Evolutionary conservation across 1,140 invertebrate species (phyloP).

Genomic region (Eumeta japonica): DNA sequence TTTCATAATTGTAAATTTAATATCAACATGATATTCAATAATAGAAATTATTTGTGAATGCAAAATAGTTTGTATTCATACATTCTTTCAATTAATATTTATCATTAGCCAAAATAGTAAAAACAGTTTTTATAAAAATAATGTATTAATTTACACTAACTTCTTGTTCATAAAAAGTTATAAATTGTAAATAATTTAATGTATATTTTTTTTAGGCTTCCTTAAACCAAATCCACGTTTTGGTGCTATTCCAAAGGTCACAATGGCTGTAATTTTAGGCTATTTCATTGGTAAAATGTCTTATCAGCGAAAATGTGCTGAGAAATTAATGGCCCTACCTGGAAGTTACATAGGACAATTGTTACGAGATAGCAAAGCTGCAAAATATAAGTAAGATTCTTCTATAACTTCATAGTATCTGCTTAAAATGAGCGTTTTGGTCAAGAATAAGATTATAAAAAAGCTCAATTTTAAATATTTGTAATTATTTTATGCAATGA

Average conservation of each 20-base stretch:
- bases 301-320: constrained; percentile 70
- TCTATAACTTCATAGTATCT: neutral
- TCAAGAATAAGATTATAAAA: neutral
- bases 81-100: too few relatives aligned
- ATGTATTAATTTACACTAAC: too few relatives aligned
- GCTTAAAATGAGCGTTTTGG: neutral
- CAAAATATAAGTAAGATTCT: constrained; percentile 29
- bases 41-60: too few relatives aligned
- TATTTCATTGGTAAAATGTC: constrained; percentile 76
- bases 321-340: constrained; percentile 73
- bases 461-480: neutral
- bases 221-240: constrained; percentile 60
- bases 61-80: too few relatives aligned
- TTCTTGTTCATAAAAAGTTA: too few relatives aligned
- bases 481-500: too few relatives aligned
- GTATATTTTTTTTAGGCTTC: constrained; percentile 45
- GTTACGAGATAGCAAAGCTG: constrained; percentile 56
- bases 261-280: constrained; percentile 64
- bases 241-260: constrained; percentile 67
- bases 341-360: constrained; percentile 59
- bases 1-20: too few relatives aligned
- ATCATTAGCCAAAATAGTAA: too few relatives aligned
- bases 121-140: too few relatives aligned
- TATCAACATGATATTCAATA: too few relatives aligned
- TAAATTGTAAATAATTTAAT: too few relatives aligned